phyloP scores from a whole-genome alignment of 2,113 vertebrate genomes.

The Salvelinus namaycush region DNA sequence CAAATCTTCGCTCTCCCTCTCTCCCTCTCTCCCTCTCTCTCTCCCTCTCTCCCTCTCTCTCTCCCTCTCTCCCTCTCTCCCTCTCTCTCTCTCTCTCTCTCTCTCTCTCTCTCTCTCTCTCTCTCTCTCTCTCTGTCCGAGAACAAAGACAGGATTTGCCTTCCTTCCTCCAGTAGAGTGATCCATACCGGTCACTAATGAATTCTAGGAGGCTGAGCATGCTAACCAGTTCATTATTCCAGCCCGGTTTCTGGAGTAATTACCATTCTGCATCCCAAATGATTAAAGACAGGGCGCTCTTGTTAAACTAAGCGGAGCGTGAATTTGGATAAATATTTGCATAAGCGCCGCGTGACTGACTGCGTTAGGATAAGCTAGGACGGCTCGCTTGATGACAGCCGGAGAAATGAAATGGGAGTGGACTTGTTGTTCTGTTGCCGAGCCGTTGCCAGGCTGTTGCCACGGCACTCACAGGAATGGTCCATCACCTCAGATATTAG shows the following conservation, averaged over 20 bases:
- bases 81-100: too few species aligned
- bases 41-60: too few species aligned
- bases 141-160: slow-evolving; percentile 51
- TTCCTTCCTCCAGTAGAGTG: slow-evolving; percentile 28
- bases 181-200: slow-evolving; percentile 40
- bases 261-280: slow-evolving; percentile 71
- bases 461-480: background rate
- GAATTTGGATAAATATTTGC: slow-evolving; percentile 68
- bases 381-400: slow-evolving; percentile 17
- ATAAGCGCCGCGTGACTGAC: slow-evolving; percentile 12
- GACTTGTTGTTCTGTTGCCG: background rate
- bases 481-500: slow-evolving; percentile 12
- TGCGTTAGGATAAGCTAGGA: background rate
- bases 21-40: background rate
- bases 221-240: slow-evolving; percentile 73
- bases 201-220: slow-evolving; percentile 71
- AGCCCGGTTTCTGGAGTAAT: slow-evolving; percentile 63
- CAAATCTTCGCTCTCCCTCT: slow-evolving; percentile 12
- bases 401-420: slow-evolving; percentile 16
- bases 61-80: background rate
- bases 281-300: slow-evolving; percentile 54
- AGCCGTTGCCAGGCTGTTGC: background rate
- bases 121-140: background rate
- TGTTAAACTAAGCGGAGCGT: slow-evolving; percentile 64
- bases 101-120: too few species aligned